phyloP scores from a whole-genome alignment of 2,888 invertebrate genomes.

The Romanomermis culicivorax region DNA sequence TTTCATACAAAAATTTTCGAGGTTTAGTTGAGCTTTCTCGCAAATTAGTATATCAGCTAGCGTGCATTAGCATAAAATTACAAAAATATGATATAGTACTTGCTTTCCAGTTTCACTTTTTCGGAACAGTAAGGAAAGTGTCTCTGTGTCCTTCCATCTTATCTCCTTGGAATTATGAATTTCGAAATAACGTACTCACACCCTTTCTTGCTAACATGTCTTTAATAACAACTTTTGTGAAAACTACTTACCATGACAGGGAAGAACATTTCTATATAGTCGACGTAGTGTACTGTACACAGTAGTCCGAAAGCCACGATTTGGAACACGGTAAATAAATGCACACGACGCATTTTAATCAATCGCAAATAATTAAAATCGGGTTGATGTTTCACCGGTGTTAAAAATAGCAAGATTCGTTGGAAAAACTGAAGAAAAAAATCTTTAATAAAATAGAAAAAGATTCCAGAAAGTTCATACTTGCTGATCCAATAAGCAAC shows the following conservation, averaged over 20 bases:
- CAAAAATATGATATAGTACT: too few species aligned
- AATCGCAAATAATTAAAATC: slow-evolving; percentile 22
- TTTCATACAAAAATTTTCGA: too few species aligned
- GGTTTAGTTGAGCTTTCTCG: too few species aligned
- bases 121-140: too few species aligned
- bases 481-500: slow-evolving; percentile 28
- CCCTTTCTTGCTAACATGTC: too few species aligned
- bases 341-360: slow-evolving; percentile 25
- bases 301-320: slow-evolving; percentile 29
- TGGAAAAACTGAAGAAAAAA: slow-evolving; percentile 18
- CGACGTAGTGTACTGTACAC: slow-evolving; percentile 30
- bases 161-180: too few species aligned
- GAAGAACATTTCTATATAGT: slow-evolving; percentile 21
- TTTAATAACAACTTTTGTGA: too few species aligned
- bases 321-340: slow-evolving; percentile 33
- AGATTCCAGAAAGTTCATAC: not conserved
- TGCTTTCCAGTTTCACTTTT: too few species aligned
- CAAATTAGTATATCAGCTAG: too few species aligned
- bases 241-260: slow-evolving; percentile 19
- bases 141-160: too few species aligned
- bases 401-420: slow-evolving; percentile 23
- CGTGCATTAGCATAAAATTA: too few species aligned
- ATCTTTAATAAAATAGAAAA: not conserved
- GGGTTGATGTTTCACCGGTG: slow-evolving; percentile 25
- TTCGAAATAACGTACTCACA: too few species aligned